Base-by-base conservation (phyloP, 2,113 vertebrate species). In the Pedetes capensis region DNA sequence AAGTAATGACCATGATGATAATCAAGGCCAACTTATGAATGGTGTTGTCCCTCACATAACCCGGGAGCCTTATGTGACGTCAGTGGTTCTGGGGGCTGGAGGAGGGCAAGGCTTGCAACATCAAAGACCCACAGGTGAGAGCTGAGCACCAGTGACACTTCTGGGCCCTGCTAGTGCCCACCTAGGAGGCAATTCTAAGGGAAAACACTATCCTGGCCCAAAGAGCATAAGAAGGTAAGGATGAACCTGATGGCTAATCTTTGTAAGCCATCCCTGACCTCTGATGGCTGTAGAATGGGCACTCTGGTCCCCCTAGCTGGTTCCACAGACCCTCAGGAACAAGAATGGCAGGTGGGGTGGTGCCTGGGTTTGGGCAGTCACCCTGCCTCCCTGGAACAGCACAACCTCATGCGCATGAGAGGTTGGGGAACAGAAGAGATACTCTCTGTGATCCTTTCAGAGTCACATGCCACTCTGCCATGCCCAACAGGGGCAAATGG, bases 261-360 rank as follows among this genome's bases (percentile, higher is more conserved):
- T 18, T 55, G 59, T 72, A 76, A 92, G 75, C 88, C 27, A 3
- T 4, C 6, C 71, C 71, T 92, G 76, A 96, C n/a, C n/a, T 71
- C 75, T 61, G 64, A n/a, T 10, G 14, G 29, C 25, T 61, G 22
- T 20, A 13, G 23, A 66, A 5, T 9, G 39, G 83, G 16, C 7
- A 4, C 42, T 29, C 22, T 34, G 10, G 25, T 57, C 32, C 86
- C 51, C 25, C 37, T 37, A 79, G 80, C 63, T 75, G 79, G 80
- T 87, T 94, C 71, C 80, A 16, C 47, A 90, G 47, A 81, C 44
- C 34, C 59, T 57, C 5, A 2, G 76, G 64, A 89, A 75, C 32
- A 75, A 94, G 87, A 75, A 74, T 6, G 25, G 51, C 8, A 0
- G 22, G 53, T 1, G 0, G n/a, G 39, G 27, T 6, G 53, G 42